Percentiles rank a stretch among this genome's conserved stretches.
Evolutionary conservation across 2,888 invertebrate genomes (phyloP).

Genomic region (Tridacna gigas): DNA sequence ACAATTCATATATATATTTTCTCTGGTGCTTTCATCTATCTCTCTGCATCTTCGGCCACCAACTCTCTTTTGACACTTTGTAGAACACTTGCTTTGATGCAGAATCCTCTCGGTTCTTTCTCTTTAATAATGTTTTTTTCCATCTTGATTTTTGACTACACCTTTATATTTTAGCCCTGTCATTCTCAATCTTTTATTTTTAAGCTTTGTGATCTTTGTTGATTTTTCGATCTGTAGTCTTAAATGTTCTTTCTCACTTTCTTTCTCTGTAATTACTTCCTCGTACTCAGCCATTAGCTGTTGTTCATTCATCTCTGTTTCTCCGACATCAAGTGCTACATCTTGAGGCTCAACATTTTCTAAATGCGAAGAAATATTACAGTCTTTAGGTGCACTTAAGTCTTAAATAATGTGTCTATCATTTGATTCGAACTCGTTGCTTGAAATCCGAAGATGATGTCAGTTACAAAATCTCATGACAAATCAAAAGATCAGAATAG

Average conservation of each 20-base stretch:
- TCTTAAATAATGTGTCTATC: neutral
- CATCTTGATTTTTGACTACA: too few species aligned
- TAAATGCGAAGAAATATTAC: too few species aligned
- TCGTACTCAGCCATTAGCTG: neutral
- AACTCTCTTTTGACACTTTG: too few species aligned
- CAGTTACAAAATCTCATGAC: neutral
- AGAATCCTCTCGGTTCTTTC: too few species aligned
- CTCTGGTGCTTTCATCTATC: too few species aligned
- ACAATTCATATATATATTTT: too few species aligned
- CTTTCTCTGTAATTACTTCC: neutral
- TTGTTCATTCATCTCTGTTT: neutral
- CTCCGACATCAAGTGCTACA: neutral
- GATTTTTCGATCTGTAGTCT: neutral
- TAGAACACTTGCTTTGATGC: too few species aligned
- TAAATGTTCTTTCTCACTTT: neutral
- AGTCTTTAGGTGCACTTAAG: too few species aligned
- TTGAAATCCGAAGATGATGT: neutral
- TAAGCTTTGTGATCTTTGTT: neutral
- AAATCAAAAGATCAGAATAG: neutral
- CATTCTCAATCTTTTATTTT: neutral
- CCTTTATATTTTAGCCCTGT: too few species aligned
- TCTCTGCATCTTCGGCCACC: too few species aligned
- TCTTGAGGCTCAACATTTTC: neutral
- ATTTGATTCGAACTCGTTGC: neutral
- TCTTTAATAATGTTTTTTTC: too few species aligned